phyloP scores from a whole-genome alignment of 2,113 vertebrate genomes.

The Pyxicephalus adspersus region DNA sequence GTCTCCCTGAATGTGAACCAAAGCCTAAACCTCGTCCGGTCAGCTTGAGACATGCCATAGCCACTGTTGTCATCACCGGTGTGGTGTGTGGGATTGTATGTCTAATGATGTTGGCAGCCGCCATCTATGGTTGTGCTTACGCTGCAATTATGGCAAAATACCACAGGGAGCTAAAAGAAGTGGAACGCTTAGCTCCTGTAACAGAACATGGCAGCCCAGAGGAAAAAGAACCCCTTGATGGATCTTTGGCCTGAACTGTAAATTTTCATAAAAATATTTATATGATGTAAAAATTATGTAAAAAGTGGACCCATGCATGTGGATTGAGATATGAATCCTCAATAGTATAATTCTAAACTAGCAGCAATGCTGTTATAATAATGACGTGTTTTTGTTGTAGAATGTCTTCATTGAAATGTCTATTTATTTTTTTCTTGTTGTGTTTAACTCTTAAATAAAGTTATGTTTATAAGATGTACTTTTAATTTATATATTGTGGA shows the following conservation, averaged over 20 bases:
- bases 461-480: no score
- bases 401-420: background rate
- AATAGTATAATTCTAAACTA: slow-evolving; percentile 31
- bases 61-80: slow-evolving; percentile 90
- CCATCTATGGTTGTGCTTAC: slow-evolving; percentile 91
- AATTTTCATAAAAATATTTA: background rate
- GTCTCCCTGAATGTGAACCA: slow-evolving; percentile 73
- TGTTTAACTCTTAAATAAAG: no score
- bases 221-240: slow-evolving; percentile 77
- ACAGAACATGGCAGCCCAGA: slow-evolving; percentile 60
- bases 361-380: background rate
- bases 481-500: background rate
- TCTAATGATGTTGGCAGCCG: slow-evolving; percentile 94
- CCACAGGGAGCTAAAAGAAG: slow-evolving; percentile 79
- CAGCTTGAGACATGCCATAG: slow-evolving; percentile 88
- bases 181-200: slow-evolving; percentile 65
- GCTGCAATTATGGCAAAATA: slow-evolving; percentile 89
- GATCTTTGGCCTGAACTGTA: slow-evolving; percentile 73
- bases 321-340: slow-evolving; percentile 23
- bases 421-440: background rate
- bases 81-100: slow-evolving; percentile 91
- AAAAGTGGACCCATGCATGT: slow-evolving; percentile 17
- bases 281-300: background rate
- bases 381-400: background rate
- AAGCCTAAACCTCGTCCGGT: slow-evolving; percentile 79